Percentiles rank a stretch among this genome's conserved stretches.
Conservation (phyloP, 2,888 invertebrate species). For the Drosophila kambysellisi region DNA sequence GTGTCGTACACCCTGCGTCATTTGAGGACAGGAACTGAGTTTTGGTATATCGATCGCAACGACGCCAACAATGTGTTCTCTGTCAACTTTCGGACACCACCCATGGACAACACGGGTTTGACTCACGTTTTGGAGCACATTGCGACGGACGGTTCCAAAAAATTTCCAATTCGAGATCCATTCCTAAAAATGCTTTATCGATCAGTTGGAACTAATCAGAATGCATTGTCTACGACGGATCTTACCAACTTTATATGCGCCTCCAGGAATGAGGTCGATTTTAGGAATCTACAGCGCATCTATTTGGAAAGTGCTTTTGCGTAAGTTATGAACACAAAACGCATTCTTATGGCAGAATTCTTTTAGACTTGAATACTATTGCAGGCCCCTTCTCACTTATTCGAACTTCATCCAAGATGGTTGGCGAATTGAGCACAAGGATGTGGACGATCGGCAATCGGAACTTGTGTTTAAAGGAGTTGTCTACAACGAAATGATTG, state of each 20-base stretch:
- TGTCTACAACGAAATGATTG: constrained; percentile 99
- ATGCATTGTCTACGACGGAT: constrained; percentile 95
- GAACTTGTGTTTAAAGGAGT: constrained; percentile 95
- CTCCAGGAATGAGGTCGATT: constrained; percentile 95
- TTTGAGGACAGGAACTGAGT: constrained; percentile 92
- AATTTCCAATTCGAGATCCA: constrained; percentile 95
- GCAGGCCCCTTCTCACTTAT: constrained; percentile 90
- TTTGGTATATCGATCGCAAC: constrained; percentile 94
- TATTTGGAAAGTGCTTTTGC: constrained; percentile 96
- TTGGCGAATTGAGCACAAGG: constrained; percentile 94
- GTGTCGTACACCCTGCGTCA: constrained; percentile 91
- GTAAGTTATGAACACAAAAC: constrained; percentile 53
- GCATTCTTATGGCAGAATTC: background rate
- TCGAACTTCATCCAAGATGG: constrained; percentile 97
- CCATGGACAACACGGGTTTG: constrained; percentile 94
- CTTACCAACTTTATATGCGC: constrained; percentile 97
- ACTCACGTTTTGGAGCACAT: constrained; percentile 98
- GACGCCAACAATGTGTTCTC: constrained; percentile 97
- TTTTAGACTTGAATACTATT: constrained; percentile 10
- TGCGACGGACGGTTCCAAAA: constrained; percentile 94
- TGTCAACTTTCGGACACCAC: constrained; percentile 95
- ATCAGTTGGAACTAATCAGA: constrained; percentile 97
- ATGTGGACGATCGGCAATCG: constrained; percentile 90
- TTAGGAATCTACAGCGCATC: constrained; percentile 92
- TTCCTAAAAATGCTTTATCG: constrained; percentile 98